Evolutionary conservation across 2,888 invertebrate genomes (phyloP).

Genomic region (Omphaloscelis lunosa): DNA sequence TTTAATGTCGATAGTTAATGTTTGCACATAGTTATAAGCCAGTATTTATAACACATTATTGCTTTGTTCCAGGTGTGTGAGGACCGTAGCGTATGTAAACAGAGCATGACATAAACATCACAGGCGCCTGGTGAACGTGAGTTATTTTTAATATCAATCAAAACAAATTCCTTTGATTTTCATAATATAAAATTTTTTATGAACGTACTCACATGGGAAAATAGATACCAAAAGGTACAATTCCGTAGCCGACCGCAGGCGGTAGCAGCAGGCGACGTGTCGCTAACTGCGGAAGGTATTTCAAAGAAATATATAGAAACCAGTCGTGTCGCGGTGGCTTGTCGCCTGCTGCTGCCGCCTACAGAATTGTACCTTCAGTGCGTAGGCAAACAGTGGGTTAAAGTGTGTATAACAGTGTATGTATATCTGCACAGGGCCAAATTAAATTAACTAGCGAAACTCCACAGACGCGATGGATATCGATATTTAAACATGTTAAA

Average conservation of each 20-base stretch:
- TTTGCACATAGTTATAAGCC: conserved; percentile 32
- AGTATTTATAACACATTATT: conserved; percentile 43
- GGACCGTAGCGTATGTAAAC: conserved; percentile 52
- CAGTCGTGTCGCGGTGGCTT: too few relatives aligned
- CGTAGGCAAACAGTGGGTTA: not conserved
- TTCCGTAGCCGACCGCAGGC: too few relatives aligned
- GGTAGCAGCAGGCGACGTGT: too few relatives aligned
- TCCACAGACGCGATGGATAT: too few relatives aligned
- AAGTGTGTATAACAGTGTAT: not conserved
- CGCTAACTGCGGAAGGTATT: too few relatives aligned
- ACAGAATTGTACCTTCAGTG: too few relatives aligned
- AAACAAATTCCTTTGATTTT: conserved; percentile 23
- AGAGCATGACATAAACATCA: conserved; percentile 62
- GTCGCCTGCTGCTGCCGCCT: too few relatives aligned
- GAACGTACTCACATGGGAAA: not conserved
- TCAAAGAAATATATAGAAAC: too few relatives aligned
- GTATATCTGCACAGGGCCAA: too few relatives aligned
- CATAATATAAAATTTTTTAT: conserved; percentile 2
- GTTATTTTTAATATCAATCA: conserved; percentile 54
- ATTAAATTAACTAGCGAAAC: too few relatives aligned
- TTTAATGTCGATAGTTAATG: conserved; percentile 44
- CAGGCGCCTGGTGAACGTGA: conserved; percentile 58
- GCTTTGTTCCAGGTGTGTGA: conserved; percentile 70
- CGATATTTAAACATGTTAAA: too few relatives aligned
- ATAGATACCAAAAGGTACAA: not conserved